These are phyloP conservation scores for Cotesia chilonis DNA, from an alignment of 1,140 invertebrate species.

Conservation along the genomic window DNA sequence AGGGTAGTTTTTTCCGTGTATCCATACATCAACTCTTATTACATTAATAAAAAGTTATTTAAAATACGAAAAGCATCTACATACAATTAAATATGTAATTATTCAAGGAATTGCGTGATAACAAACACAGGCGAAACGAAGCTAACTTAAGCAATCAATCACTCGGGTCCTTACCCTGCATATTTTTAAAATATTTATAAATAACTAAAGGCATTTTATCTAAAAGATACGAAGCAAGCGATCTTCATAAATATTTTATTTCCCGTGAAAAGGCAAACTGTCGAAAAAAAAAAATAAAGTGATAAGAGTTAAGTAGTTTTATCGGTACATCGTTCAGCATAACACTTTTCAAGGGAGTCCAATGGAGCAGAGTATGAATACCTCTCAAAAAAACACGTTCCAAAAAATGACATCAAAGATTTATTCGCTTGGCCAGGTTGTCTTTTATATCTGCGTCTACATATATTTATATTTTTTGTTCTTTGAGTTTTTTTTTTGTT, in stretches of 20 bases:
- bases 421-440: constrained; percentile 2
- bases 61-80: neutral
- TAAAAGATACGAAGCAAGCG: neutral
- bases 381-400: neutral
- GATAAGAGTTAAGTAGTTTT: constrained; percentile 23
- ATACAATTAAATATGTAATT: constrained; percentile 22
- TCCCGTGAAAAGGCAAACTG: too few relatives aligned
- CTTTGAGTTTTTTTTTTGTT: neutral
- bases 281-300: neutral
- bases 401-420: constrained; percentile 18
- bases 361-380: constrained; percentile 14
- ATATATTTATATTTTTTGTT: neutral
- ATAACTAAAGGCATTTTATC: neutral
- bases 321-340: constrained; percentile 13
- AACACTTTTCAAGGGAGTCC: constrained; percentile 3
- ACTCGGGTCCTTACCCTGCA: too few relatives aligned
- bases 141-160: neutral
- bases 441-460: constrained; percentile 4
- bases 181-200: neutral
- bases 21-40: constrained; percentile 8
- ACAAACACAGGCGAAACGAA: neutral
- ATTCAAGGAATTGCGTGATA: constrained; percentile 19
- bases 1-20: too few relatives aligned
- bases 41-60: neutral
- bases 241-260: constrained; percentile 22